These are phyloP conservation scores for Eilema depressum DNA, from an alignment of 2,888 invertebrate genomes.

Conservation along the genomic window DNA sequence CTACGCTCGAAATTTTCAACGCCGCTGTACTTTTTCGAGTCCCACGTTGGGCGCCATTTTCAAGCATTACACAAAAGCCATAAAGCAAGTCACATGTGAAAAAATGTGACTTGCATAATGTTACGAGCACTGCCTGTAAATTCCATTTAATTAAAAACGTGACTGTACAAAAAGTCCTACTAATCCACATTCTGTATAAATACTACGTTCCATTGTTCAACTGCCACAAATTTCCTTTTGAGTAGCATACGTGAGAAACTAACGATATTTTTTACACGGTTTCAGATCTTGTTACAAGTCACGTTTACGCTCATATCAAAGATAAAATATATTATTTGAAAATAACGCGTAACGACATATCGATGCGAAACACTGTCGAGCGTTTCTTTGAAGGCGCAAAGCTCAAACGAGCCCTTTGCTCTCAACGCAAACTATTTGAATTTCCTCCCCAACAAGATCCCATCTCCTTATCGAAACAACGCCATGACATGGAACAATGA, in stretches of 20 bases:
- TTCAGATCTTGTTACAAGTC: slow-evolving; percentile 31
- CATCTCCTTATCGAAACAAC: slow-evolving; percentile 64
- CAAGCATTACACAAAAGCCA: slow-evolving; percentile 57
- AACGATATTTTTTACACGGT: slow-evolving; percentile 27
- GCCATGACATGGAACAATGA: slow-evolving; percentile 78
- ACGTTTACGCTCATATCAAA: slow-evolving; percentile 40
- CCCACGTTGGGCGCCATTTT: slow-evolving; percentile 62
- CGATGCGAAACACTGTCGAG: slow-evolving; percentile 59
- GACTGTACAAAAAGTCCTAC: slow-evolving; percentile 60
- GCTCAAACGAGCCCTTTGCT: slow-evolving; percentile 54
- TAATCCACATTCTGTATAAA: slow-evolving; percentile 46
- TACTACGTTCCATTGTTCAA: slow-evolving; percentile 29
- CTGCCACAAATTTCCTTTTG: slow-evolving; percentile 29
- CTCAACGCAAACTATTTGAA: slow-evolving; percentile 71
- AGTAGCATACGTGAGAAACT: slow-evolving; percentile 17
- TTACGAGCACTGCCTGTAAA: slow-evolving; percentile 65
- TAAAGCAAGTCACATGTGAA: slow-evolving; percentile 65
- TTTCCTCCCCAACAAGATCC: slow-evolving; percentile 60
- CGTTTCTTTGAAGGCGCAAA: slow-evolving; percentile 60
- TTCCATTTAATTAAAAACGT: slow-evolving; percentile 77
- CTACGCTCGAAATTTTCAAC: not conserved
- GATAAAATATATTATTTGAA: slow-evolving; percentile 46
- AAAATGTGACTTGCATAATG: slow-evolving; percentile 66
- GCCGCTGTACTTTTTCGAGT: slow-evolving; percentile 26
- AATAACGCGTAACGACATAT: slow-evolving; percentile 63